A percentile compares a stretch with the other conserved stretches of the same genome.
Conservation (phyloP, 2,888 invertebrate genomes). For the Sinentomon sp. region DNA sequence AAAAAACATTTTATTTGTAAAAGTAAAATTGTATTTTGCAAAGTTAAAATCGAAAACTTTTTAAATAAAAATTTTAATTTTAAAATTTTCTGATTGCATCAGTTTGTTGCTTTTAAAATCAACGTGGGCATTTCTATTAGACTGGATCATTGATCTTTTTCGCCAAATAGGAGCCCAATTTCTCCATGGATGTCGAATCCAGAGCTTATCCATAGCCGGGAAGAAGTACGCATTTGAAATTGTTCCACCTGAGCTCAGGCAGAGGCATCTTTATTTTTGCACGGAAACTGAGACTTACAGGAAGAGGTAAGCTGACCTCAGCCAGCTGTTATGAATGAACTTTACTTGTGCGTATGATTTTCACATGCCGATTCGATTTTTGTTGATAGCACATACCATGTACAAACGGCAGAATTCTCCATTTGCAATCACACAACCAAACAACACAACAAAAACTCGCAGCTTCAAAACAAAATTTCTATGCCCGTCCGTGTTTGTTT, state of each 20-base stretch:
- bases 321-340: neutral
- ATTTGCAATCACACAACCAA: too few relatives aligned
- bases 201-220: conserved; percentile 47
- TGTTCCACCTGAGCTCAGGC: conserved; percentile 56
- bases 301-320: conserved; percentile 35
- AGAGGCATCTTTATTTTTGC: conserved; percentile 70
- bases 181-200: conserved; percentile 76
- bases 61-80: neutral
- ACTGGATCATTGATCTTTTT: too few relatives aligned
- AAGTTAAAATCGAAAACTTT: neutral
- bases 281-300: conserved; percentile 84
- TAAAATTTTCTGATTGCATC: neutral
- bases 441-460: too few relatives aligned
- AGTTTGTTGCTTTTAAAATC: neutral
- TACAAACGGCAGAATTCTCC: too few relatives aligned
- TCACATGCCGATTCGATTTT: neutral
- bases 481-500: too few relatives aligned
- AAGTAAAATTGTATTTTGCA: too few relatives aligned
- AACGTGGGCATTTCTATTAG: too few relatives aligned
- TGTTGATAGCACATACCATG: neutral
- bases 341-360: neutral
- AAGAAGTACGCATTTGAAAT: conserved; percentile 78
- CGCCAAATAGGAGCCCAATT: conserved; percentile 86
- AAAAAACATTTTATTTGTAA: neutral
- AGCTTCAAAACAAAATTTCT: too few relatives aligned